Evolutionary conservation across 92 coral and sea anemone species (phyloP).

Genomic region (Nematostella vectensis): DNA sequence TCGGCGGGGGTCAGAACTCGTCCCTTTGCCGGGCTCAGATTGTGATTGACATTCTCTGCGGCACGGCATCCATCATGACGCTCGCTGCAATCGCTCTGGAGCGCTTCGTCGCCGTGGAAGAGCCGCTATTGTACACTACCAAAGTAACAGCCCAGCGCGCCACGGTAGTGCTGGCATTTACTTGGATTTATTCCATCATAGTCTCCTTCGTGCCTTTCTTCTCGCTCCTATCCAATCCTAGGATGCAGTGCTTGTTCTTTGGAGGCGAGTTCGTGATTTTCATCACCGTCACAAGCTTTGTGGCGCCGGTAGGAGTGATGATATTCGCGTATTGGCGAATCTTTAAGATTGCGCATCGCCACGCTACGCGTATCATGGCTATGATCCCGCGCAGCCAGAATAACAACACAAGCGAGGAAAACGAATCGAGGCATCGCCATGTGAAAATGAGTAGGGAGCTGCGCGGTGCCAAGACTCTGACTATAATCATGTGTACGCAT

Average conservation of each 20-base stretch:
- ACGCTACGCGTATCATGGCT: constrained; percentile 61
- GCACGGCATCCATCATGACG: constrained; percentile 76
- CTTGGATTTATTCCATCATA: constrained; percentile 72
- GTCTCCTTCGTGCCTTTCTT: constrained; percentile 49
- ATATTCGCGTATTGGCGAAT: constrained; percentile 59
- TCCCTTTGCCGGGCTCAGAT: constrained; percentile 49
- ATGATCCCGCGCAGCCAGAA: constrained; percentile 17
- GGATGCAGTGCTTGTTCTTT: constrained; percentile 46
- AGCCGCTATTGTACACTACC: constrained; percentile 65
- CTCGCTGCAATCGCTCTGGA: constrained; percentile 77
- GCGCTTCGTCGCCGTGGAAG: constrained; percentile 77
- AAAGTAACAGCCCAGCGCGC: constrained; percentile 65
- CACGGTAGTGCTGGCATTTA: constrained; percentile 30
- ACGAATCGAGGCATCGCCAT: constrained; percentile 8
- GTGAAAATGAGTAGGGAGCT: constrained; percentile 56
- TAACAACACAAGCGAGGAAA: constrained; percentile 3
- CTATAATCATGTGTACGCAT: constrained; percentile 80
- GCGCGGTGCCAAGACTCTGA: constrained; percentile 83
- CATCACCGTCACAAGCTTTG: constrained; percentile 66
- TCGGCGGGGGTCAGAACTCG: constrained; percentile 18
- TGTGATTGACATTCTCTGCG: constrained; percentile 69
- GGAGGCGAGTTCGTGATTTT: constrained; percentile 61
- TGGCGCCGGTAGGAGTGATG: constrained; percentile 65
- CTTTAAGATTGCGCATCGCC: constrained; percentile 57
- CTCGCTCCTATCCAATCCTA: constrained; percentile 14